Evolutionary conservation across 2,888 invertebrate genomes (phyloP).

Genomic region (Slavum lentiscoides): DNA sequence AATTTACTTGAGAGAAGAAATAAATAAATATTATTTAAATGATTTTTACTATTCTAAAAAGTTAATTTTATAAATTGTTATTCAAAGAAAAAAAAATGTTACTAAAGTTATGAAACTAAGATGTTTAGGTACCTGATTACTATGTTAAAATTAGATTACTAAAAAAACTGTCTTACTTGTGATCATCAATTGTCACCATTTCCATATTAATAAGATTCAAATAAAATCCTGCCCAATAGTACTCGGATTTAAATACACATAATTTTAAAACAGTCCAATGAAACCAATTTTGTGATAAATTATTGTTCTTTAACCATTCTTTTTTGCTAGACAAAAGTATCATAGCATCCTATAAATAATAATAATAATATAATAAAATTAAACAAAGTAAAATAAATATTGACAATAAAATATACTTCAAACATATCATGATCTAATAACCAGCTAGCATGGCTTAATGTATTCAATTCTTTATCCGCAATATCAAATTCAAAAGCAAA

Average conservation of each 20-base stretch:
- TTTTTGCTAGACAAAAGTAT: neutral
- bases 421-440: conserved; percentile 84
- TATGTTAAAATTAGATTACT: too few relatives aligned
- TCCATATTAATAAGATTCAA: conserved; percentile 13
- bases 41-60: too few relatives aligned
- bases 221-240: conserved; percentile 40
- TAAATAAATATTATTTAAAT: too few relatives aligned
- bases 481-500: conserved; percentile 45
- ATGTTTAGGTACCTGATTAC: too few relatives aligned
- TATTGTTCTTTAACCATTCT: conserved; percentile 13
- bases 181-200: neutral
- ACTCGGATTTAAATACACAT: conserved; percentile 34
- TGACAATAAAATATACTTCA: conserved; percentile 63
- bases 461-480: conserved; percentile 34
- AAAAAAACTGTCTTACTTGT: conserved; percentile 17
- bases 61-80: too few relatives aligned
- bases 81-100: too few relatives aligned
- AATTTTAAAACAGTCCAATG: conserved; percentile 48
- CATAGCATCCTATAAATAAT: conserved; percentile 30
- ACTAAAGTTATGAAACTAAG: too few relatives aligned
- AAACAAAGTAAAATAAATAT: conserved; percentile 3
- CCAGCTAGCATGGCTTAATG: conserved; percentile 76
- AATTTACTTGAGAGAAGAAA: too few relatives aligned
- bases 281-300: conserved; percentile 26
- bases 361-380: neutral